Evolutionary conservation across 2,113 vertebrate species (phyloP).

Genomic region (Antechinus stuartii): DNA sequence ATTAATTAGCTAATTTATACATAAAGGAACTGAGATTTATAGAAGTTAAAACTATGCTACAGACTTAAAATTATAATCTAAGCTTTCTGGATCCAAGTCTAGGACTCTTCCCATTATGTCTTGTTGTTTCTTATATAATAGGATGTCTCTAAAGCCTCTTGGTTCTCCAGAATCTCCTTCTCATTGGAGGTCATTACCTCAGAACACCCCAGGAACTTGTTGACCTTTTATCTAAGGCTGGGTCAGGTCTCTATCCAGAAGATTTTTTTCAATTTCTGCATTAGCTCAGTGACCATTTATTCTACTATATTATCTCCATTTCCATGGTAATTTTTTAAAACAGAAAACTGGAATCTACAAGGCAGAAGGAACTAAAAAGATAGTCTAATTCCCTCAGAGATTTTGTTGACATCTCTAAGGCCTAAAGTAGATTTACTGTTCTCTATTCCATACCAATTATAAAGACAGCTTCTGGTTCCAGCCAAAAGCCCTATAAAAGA

Average conservation of each 20-base stretch:
- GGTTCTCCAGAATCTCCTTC: background rate
- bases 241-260: background rate
- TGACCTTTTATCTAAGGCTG: background rate
- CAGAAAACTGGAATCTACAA: background rate
- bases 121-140: background rate
- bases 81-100: background rate
- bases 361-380: background rate
- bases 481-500: background rate
- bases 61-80: background rate
- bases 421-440: background rate
- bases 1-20: background rate
- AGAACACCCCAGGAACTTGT: background rate
- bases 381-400: background rate
- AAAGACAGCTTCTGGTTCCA: background rate
- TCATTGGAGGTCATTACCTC: background rate
- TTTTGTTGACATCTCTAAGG: background rate
- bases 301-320: background rate
- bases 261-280: background rate
- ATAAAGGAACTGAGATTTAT: background rate
- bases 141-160: background rate
- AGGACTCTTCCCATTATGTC: background rate
- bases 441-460: background rate
- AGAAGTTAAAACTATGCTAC: background rate
- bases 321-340: background rate
- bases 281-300: background rate